Evolutionary conservation across 2,113 vertebrate genomes (phyloP), one percentile per base, ranked within the genome.

Genomic region (Eublepharis macularius): DNA sequence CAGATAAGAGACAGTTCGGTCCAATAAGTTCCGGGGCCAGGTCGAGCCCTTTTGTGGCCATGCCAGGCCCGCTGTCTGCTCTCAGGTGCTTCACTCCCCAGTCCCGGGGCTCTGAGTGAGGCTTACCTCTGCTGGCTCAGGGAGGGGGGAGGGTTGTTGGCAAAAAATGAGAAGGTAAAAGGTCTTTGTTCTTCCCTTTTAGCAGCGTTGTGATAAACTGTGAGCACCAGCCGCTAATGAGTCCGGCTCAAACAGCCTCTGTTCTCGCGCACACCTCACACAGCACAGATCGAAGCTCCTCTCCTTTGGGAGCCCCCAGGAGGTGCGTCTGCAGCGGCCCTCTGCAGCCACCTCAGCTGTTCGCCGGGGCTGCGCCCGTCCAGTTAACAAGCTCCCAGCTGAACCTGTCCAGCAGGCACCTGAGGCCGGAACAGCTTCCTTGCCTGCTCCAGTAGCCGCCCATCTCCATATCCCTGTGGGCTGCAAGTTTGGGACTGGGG

Each of bases 331-430:
- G 80, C 60, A 88, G 75, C 80, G 80, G 88, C 51, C 88, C 1
- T 85, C 85, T 91, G 92, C 92, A 91, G 87, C 91, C 88, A 8
- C 82, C 36, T 93, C 93, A 94, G 92, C 93, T 89, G 85, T 94
- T 93, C 83, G 89, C 86, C n/a, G 89, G 80, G 89, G 83, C 86
- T 93, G 94, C 89, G 92, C 45, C 51, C 76, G 74, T 29, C 88
- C 34, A 87, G 91, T 90, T 93, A 93, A 94, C 90, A 88, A 94
- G 92, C 90, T 95, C 90, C 90, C 91, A 89, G 81, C 89, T 86
- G 90, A 90, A 89, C 2, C 74, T 81, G 83, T 85, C 92, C 90
- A 82, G 43, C 1, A 6, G 65, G 78, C 92, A 91, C 90, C 90
- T 90, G 89, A 91, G 81, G 73, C 66, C 82, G 80, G 65, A 87